phyloP scores from a whole-genome alignment of 2,797 vertebrate genomes.

The Staurois parvus region DNA sequence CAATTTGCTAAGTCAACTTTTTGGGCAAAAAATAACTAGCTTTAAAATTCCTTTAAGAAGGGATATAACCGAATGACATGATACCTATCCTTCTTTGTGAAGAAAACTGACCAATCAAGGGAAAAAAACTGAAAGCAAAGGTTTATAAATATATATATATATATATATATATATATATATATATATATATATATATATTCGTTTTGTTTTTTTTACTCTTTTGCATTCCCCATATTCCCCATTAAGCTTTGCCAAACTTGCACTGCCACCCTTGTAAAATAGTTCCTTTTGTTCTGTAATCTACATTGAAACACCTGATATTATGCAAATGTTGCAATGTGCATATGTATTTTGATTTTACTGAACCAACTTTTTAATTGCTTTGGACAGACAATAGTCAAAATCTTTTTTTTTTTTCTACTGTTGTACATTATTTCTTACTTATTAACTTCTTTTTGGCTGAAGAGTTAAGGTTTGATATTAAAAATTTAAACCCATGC shows the following conservation, averaged over 20 bases:
- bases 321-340: conserved; percentile 84
- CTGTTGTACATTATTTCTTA: conserved; percentile 66
- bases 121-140: conserved; percentile 1
- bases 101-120: conserved; percentile 67
- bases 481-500: conserved; percentile 48
- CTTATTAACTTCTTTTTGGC: conserved; percentile 58
- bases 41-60: conserved; percentile 99
- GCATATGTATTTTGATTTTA: conserved; percentile 82
- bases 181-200: conserved; percentile 71
- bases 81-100: conserved; percentile 68
- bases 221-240: conserved; percentile 51
- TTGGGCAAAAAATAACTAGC: conserved; percentile 96
- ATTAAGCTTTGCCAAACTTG: conserved; percentile 86
- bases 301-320: conserved; percentile 83
- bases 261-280: conserved; percentile 89
- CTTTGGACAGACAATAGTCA: conserved; percentile 73
- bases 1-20: conserved; percentile 96
- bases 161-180: conserved; percentile 70
- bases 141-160: conserved; percentile 70
- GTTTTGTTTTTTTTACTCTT: neutral
- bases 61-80: conserved; percentile 90
- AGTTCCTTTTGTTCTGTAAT: conserved; percentile 85
- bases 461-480: conserved; percentile 74
- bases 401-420: conserved; percentile 66
- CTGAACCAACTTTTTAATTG: conserved; percentile 80